These are phyloP conservation scores for Drosophila bifasciata DNA, from an alignment of 1,140 invertebrate genomes.

Conservation along the genomic window DNA sequence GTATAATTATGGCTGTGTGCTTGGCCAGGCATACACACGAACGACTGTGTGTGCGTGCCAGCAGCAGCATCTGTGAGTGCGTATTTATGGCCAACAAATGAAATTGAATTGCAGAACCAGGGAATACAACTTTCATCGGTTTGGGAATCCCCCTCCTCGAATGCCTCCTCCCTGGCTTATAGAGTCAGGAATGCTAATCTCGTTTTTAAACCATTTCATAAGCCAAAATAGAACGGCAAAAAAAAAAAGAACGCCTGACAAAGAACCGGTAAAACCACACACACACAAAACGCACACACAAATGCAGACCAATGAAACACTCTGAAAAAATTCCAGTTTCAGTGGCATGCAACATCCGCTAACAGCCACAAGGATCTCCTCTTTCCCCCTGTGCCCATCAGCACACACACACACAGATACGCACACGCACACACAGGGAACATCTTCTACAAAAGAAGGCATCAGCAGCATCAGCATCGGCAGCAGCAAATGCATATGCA, in stretches of 20 bases:
- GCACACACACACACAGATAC: too few relatives aligned
- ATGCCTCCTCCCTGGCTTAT: not conserved
- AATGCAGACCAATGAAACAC: too few relatives aligned
- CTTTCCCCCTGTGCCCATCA: not conserved
- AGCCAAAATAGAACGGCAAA: slow-evolving; percentile 25
- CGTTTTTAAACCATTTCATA: slow-evolving; percentile 33
- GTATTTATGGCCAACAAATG: slow-evolving; percentile 21
- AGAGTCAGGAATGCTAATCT: slow-evolving; percentile 29
- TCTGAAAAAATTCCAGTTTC: slow-evolving; percentile 44
- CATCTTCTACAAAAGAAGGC: slow-evolving; percentile 38
- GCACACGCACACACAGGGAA: not conserved
- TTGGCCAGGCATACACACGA: not conserved
- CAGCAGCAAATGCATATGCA: slow-evolving; percentile 69
- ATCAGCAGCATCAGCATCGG: slow-evolving; percentile 21
- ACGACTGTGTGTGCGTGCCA: too few relatives aligned
- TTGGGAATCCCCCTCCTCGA: not conserved
- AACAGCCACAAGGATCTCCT: slow-evolving; percentile 12
- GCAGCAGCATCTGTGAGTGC: too few relatives aligned
- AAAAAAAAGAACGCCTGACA: slow-evolving; percentile 37
- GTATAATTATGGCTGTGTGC: slow-evolving; percentile 39
- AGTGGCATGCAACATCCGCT: slow-evolving; percentile 26
- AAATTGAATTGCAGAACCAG: not conserved
- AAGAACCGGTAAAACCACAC: slow-evolving; percentile 16
- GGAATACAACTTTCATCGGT: not conserved
- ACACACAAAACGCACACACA: not conserved